Conservation (phyloP, 1,140 invertebrate genomes). For the Caenorhabditis brenneri region DNA sequence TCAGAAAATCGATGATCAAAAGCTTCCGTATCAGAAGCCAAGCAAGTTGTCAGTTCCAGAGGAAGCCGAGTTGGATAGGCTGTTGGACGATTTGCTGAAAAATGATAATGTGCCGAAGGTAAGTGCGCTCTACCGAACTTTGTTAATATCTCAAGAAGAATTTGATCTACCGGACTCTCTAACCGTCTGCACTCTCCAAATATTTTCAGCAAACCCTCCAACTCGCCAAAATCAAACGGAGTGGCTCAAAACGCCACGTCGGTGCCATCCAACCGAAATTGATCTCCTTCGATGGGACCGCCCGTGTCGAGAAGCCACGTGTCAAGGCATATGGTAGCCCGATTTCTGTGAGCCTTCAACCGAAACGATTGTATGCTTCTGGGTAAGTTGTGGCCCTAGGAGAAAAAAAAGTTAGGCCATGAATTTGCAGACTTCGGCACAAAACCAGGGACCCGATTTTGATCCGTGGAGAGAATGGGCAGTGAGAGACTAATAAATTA, state of each 20-base stretch:
- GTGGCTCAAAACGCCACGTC: background rate
- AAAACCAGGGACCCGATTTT: background rate
- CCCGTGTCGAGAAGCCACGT: constrained; percentile 16
- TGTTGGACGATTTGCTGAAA: constrained; percentile 26
- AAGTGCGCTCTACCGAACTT: background rate
- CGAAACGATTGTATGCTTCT: background rate
- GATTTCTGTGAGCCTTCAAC: background rate
- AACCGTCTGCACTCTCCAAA: too few relatives aligned
- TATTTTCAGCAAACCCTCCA: background rate
- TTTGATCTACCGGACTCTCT: too few relatives aligned
- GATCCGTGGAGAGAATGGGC: background rate
- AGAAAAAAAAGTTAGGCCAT: background rate
- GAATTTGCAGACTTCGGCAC: background rate
- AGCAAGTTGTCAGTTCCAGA: background rate
- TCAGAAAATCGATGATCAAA: constrained; percentile 5
- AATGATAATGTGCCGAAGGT: constrained; percentile 1
- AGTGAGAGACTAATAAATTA: background rate
- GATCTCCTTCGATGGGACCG: constrained; percentile 2
- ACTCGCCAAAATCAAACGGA: background rate
- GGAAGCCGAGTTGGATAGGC: background rate
- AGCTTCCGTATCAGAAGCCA: background rate
- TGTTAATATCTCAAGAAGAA: too few relatives aligned
- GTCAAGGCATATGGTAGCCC: background rate
- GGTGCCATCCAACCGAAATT: background rate
- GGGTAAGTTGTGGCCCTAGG: background rate